Base-by-base conservation (phyloP, 1,140 invertebrate species). In the Coenobita brevimanus region DNA sequence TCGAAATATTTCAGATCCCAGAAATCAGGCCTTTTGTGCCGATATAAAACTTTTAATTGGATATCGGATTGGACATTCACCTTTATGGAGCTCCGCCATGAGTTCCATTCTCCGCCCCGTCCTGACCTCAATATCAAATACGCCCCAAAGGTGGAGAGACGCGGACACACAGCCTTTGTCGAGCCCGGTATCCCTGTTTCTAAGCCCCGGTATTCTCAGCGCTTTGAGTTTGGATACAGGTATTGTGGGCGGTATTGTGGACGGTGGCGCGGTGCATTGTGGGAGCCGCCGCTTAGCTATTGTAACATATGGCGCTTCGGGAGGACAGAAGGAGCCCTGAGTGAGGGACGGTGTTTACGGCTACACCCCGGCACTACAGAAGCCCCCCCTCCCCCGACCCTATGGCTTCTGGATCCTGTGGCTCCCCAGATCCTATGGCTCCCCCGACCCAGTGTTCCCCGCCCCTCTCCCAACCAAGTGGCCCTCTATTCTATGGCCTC, bases 21-120 rank as follows among this genome's bases (percentile, higher is more conserved):
- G 84, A 79, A 87, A 80, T 80, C 75, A 80, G 75, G 41, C 46
- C n/a, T 54, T 71, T 69, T 87, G 73, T 87, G 73, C 38, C 36
- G 33, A 43, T 67, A 87, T 79, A 87, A 69, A 87, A 54, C 43
- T 87, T 80, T 87, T 87, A 87, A 87, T 87, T 79, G 76, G 27
- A 67, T 71, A 4, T 27, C 33, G 62, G 43, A 54, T 54, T 71
- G 57, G 60, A 71, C 41, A 43, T 79, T 87, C 84, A 36, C 84
- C 84, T 69, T 36, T 79, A 62, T 62, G 33, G 38, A 75, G 41
- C 54, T 3, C 36, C 60, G n/a, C 73, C 41, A 43, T 64, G 54
- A n/a, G 73, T 38, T 64, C 73, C 41, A 86, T 67, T 86, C 38
- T 78, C 60, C 73, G 13, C n/a, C 27, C 30, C 75, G n/a, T 54